These are phyloP conservation scores for Microcebus murinus DNA, from an alignment of 2,113 vertebrate species.

Conservation along the genomic window DNA sequence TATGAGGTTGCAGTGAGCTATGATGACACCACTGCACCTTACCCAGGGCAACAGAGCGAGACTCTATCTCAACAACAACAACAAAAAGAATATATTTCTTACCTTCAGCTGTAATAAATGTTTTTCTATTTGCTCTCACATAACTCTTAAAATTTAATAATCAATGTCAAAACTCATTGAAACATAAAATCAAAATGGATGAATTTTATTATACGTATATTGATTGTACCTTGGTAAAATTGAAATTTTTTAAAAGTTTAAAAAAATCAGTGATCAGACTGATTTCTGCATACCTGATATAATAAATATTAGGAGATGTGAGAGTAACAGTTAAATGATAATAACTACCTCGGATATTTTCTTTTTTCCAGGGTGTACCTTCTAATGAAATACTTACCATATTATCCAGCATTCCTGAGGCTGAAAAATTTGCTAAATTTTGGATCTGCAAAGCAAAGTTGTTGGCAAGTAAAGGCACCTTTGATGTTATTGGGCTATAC, in stretches of 20 bases:
- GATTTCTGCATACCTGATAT: neutral
- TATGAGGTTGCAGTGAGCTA: too few species aligned
- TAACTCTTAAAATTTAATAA: constrained; percentile 52
- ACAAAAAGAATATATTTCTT: neutral
- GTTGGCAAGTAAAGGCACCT: constrained; percentile 86
- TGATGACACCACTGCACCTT: too few species aligned
- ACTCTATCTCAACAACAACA: too few species aligned
- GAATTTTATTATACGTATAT: neutral
- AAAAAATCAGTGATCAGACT: neutral
- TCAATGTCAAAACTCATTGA: neutral
- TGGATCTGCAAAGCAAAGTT: constrained; percentile 94
- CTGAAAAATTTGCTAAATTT: constrained; percentile 92
- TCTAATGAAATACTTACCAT: constrained; percentile 82
- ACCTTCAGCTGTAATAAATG: constrained; percentile 37
- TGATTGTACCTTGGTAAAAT: neutral
- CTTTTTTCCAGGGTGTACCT: constrained; percentile 84
- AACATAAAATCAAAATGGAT: neutral
- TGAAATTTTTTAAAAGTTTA: constrained; percentile 13
- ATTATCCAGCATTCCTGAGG: constrained; percentile 89
- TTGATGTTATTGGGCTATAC: constrained; percentile 89
- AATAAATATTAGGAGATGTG: neutral
- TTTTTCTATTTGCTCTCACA: neutral
- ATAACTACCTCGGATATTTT: constrained; percentile 7
- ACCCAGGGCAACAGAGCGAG: too few species aligned
- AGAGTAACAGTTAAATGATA: neutral